These are phyloP conservation scores for Paralvinella palmiformis DNA, from an alignment of 1,140 invertebrate genomes.

Conservation along the genomic window DNA sequence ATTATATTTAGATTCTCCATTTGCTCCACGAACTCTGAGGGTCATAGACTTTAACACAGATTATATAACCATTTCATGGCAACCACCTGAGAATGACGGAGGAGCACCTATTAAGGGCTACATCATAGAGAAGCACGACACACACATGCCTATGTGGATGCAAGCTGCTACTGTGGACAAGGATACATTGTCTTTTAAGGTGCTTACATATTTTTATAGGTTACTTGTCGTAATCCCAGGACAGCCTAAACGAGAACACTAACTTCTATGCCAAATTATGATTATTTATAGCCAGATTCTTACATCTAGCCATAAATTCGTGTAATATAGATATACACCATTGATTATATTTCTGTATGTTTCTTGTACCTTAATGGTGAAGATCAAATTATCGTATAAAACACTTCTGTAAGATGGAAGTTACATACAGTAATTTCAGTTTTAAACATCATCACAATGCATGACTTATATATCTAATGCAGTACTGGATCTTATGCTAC, in stretches of 20 bases:
- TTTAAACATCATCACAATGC: too few relatives aligned
- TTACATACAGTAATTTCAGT: too few relatives aligned
- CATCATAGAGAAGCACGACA: conserved; percentile 42
- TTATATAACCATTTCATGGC: conserved; percentile 67
- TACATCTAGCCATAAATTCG: too few relatives aligned
- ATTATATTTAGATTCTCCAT: conserved; percentile 49
- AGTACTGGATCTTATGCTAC: too few relatives aligned
- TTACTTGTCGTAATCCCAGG: too few relatives aligned
- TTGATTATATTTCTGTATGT: too few relatives aligned
- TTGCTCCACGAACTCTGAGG: conserved; percentile 51
- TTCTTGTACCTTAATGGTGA: too few relatives aligned
- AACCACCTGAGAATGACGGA: conserved; percentile 42
- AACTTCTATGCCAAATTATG: neutral
- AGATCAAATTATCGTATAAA: too few relatives aligned
- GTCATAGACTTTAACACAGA: conserved; percentile 57
- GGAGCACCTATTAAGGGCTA: conserved; percentile 46
- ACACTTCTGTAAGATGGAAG: too few relatives aligned
- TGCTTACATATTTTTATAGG: too few relatives aligned
- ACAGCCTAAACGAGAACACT: neutral
- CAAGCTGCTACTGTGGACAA: conserved; percentile 25
- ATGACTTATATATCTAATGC: too few relatives aligned
- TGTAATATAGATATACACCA: too few relatives aligned
- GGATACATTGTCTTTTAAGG: neutral
- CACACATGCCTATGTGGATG: conserved; percentile 31
- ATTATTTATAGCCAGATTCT: conserved; percentile 30